Base-by-base conservation (phyloP, 2,113 vertebrate genomes). In the Silurus glanis region DNA sequence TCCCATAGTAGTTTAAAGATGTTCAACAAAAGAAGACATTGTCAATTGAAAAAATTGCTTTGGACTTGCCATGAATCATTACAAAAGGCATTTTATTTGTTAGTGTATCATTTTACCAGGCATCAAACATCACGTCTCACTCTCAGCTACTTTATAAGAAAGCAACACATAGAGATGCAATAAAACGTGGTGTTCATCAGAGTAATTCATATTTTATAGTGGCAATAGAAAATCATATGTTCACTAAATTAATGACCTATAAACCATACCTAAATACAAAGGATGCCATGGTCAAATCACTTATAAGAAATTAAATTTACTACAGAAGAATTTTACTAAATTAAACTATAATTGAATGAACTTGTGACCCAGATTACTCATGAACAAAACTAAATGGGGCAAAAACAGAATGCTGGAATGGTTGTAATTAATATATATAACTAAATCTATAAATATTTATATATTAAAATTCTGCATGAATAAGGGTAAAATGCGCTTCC, bases 301-400 rank as follows among this genome's bases (percentile, higher is more conserved):
- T 61, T 13, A 37, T 49, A 16, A 49, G 55, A 84, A 58, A 75
- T 74, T 7, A 14, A 49, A 14, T 51, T 9, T 17, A 74, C n/a
- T 74, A 67, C 49, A 75, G 45, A 53, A 78, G 71, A 58, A 76
- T 76, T 76, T 23, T 61, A 78, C 12, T 25, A 59, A 75, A 64
- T 84, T 53, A 62, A 17, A 47, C 58, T 49, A 76, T 76, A 76
- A 53, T 61, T 58, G 71, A 76, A 84, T 76, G 71, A 47, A 59
- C 83, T 76, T 84, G 83, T 84, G 83, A 84, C 45, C 45, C 25
- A 25, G 72, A 64, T 37, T 51, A 64, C 72, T 51, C 10, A 6
- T 85, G 58, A 64, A 23, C 21, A 12, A 49, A 84, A 17, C 23
- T 78, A 55, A 78, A 78, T 78, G 74, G n/a, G 14, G 51, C 23